phyloP scores from a whole-genome alignment of 2,888 invertebrate genomes.

The Hirtodrosophila histrioides region DNA sequence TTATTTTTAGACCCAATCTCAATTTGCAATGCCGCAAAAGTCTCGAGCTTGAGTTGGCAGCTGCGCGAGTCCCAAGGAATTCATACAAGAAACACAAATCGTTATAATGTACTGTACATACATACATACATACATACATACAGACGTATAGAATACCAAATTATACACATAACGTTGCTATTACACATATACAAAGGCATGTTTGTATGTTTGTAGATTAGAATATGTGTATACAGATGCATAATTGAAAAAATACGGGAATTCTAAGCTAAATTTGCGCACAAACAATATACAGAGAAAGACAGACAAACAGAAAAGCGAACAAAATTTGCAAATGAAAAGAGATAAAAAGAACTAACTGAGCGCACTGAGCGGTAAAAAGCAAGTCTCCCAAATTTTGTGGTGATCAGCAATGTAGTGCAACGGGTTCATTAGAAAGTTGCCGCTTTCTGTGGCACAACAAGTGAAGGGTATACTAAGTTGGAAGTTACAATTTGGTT shows the following conservation, averaged over 20 bases:
- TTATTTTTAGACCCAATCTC: slow-evolving; percentile 13
- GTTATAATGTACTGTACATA: slow-evolving; percentile 28
- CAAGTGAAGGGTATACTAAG: slow-evolving; percentile 36
- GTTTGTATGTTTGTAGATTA: neutral
- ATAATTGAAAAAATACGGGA: neutral
- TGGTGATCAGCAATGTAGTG: slow-evolving; percentile 30
- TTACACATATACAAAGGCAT: neutral
- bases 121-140: slow-evolving; percentile 9
- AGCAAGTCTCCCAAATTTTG: slow-evolving; percentile 11
- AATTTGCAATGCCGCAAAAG: slow-evolving; percentile 7
- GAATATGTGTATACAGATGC: slow-evolving; percentile 1
- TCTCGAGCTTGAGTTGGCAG: slow-evolving; percentile 14
- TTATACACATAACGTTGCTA: too few relatives aligned
- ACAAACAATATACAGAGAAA: slow-evolving; percentile 2
- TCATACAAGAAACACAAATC: slow-evolving; percentile 28
- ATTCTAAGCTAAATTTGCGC: slow-evolving; percentile 17
- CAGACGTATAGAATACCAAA: neutral
- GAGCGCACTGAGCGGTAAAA: slow-evolving; percentile 17
- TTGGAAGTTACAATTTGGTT: slow-evolving; percentile 27
- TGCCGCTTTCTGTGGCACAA: slow-evolving; percentile 50
- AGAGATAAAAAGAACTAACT: slow-evolving; percentile 1
- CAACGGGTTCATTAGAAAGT: slow-evolving; percentile 68
- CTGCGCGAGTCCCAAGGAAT: slow-evolving; percentile 29
- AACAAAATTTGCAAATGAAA: slow-evolving; percentile 31
- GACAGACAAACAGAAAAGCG: slow-evolving; percentile 16